A percentile compares a stretch with the other conserved stretches of the same genome.
Conservation (phyloP, 2,797 vertebrate genomes). For the Acropternis orthonyx region DNA sequence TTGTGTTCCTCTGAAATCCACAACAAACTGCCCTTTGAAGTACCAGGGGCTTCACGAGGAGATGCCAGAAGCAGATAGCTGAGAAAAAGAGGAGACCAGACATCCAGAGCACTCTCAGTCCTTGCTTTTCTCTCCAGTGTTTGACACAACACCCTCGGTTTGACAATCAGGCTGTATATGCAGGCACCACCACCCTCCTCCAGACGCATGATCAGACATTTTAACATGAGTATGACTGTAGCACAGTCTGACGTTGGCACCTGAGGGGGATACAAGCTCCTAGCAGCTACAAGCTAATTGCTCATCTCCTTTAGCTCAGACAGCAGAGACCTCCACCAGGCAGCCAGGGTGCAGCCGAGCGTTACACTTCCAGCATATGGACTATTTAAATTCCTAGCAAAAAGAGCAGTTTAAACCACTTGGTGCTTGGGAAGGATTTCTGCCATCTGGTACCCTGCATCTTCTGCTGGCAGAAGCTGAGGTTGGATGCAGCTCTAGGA, state of each 20-base stretch:
- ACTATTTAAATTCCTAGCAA: constrained; percentile 44
- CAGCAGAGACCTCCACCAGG: background rate
- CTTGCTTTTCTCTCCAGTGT: background rate
- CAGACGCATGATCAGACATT: accelerated
- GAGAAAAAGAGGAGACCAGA: background rate
- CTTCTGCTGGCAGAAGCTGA: constrained; percentile 42
- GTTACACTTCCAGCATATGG: constrained; percentile 23
- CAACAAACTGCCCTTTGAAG: background rate
- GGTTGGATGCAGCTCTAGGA: constrained; percentile 18
- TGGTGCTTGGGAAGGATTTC: constrained; percentile 25
- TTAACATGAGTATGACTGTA: background rate
- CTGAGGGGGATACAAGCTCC: background rate
- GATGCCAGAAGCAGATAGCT: background rate
- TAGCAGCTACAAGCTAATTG: background rate
- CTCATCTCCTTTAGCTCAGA: background rate
- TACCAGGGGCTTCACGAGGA: background rate
- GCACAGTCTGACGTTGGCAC: accelerated
- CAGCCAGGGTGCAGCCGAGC: constrained; percentile 17
- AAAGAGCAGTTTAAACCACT: constrained; percentile 44
- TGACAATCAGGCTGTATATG: background rate
- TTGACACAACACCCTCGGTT: background rate
- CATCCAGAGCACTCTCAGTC: background rate
- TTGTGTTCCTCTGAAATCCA: background rate
- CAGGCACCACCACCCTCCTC: background rate
- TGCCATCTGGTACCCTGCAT: constrained; percentile 38